These are phyloP conservation scores for Euglossa dilemma DNA, from an alignment of 1,140 invertebrate genomes.

Conservation along the genomic window DNA sequence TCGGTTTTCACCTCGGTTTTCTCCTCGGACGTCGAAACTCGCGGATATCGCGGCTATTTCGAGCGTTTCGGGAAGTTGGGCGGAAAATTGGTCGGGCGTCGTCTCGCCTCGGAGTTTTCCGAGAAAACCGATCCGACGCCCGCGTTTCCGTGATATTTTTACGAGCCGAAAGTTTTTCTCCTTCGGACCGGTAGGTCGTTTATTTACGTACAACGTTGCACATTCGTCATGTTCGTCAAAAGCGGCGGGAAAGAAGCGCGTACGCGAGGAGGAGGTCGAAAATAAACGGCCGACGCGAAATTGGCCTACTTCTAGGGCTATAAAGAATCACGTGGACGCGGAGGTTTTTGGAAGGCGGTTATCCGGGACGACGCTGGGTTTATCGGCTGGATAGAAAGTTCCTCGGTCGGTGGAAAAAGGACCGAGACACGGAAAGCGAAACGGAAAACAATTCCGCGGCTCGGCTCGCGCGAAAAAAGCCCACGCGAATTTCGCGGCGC, in stretches of 20 bases:
- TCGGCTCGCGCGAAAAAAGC: background rate
- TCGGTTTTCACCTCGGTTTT: no score
- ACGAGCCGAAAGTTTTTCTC: conserved; percentile 31
- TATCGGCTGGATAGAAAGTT: background rate
- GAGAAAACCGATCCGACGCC: background rate
- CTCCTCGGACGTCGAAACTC: no score
- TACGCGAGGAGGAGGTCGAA: background rate
- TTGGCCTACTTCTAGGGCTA: conserved; percentile 6
- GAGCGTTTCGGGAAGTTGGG: background rate
- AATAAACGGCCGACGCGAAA: background rate
- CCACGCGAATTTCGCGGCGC: conserved; percentile 16
- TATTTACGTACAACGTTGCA: conserved; percentile 38
- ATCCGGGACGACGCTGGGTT: no score
- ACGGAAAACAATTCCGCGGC: background rate
- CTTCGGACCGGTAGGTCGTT: conserved; percentile 33
- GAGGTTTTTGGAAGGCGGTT: background rate
- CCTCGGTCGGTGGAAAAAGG: background rate
- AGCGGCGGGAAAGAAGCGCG: background rate
- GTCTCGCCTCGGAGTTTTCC: background rate
- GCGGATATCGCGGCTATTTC: background rate
- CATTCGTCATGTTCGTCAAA: conserved; percentile 14
- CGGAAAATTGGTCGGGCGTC: conserved; percentile 3
- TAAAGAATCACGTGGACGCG: background rate
- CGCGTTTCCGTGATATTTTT: conserved; percentile 42
- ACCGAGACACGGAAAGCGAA: background rate